A percentile compares a stretch with the other conserved stretches of the same genome.
phyloP scores from a whole-genome alignment of 2,797 vertebrate genomes.

The Argyrosomus regius region DNA sequence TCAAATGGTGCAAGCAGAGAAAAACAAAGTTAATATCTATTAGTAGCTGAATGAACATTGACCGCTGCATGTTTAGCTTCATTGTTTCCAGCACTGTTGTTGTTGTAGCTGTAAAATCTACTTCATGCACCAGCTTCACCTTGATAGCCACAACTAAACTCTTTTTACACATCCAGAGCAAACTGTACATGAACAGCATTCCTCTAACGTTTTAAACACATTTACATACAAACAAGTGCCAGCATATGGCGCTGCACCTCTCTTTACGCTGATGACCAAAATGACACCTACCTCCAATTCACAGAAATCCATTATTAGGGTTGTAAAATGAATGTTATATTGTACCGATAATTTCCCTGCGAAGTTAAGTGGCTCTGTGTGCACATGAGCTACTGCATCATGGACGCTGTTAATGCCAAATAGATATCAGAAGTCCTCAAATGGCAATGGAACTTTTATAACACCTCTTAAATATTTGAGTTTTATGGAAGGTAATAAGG shows the following conservation, averaged over 20 bases:
- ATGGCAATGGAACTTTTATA: constrained; percentile 74
- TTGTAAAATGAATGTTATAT: constrained; percentile 64
- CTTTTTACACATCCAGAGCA: background rate
- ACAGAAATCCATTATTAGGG: constrained; percentile 53
- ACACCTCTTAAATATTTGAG: constrained; percentile 79
- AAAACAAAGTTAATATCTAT: constrained; percentile 18
- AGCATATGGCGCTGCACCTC: constrained; percentile 33
- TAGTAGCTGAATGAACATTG: constrained; percentile 7
- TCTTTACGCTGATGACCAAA: constrained; percentile 32
- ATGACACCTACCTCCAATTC: constrained; percentile 46
- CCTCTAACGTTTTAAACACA: constrained; percentile 14
- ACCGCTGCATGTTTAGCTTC: constrained; percentile 4
- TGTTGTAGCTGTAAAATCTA: background rate
- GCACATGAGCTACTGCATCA: constrained; percentile 64
- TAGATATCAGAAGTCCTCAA: constrained; percentile 74
- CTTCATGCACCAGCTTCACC: background rate
- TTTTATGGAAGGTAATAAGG: constrained; percentile 80
- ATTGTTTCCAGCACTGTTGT: background rate
- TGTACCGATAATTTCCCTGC: constrained; percentile 54
- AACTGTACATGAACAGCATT: constrained; percentile 16
- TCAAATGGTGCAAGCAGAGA: background rate
- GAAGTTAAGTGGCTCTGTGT: constrained; percentile 63
- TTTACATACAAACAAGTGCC: constrained; percentile 43
- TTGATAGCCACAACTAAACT: background rate
- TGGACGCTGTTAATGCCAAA: constrained; percentile 67